These are phyloP conservation scores for Chrysemys picta DNA, from an alignment of 2,113 vertebrate genomes.

Conservation along the genomic window DNA sequence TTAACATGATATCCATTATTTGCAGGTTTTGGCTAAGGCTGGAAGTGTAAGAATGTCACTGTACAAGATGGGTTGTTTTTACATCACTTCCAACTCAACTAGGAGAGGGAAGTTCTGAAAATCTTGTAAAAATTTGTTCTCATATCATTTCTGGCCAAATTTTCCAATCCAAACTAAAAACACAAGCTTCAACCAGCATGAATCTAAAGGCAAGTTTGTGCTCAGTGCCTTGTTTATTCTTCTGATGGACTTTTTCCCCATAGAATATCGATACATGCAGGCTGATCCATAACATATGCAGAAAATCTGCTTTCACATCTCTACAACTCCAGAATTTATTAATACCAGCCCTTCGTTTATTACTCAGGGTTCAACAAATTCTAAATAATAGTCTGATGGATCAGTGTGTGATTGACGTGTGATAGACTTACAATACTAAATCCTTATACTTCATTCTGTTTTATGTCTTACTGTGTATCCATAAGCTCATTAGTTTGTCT, in stretches of 20 bases:
- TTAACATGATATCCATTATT: neutral
- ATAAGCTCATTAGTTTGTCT: neutral
- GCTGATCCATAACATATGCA: neutral
- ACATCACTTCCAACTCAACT: neutral
- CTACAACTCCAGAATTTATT: neutral
- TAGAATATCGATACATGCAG: rapidly evolving
- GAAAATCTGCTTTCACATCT: neutral
- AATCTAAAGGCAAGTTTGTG: neutral
- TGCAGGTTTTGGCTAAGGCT: neutral
- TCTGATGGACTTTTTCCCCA: neutral
- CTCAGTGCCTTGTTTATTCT: neutral
- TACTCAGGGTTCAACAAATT: neutral
- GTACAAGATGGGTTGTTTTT: neutral
- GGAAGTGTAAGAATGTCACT: neutral
- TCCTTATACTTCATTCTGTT: neutral
- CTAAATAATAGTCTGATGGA: neutral
- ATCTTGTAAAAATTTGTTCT: neutral
- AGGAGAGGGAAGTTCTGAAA: neutral
- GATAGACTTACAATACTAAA: rapidly evolving
- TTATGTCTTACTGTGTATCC: neutral
- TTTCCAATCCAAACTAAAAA: neutral
- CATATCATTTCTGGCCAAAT: neutral
- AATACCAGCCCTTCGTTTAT: neutral
- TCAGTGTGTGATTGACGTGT: neutral
- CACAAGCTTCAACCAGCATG: neutral